These are phyloP conservation scores for Ochotona princeps DNA, from an alignment of 2,113 vertebrate species.

Conservation along the genomic window DNA sequence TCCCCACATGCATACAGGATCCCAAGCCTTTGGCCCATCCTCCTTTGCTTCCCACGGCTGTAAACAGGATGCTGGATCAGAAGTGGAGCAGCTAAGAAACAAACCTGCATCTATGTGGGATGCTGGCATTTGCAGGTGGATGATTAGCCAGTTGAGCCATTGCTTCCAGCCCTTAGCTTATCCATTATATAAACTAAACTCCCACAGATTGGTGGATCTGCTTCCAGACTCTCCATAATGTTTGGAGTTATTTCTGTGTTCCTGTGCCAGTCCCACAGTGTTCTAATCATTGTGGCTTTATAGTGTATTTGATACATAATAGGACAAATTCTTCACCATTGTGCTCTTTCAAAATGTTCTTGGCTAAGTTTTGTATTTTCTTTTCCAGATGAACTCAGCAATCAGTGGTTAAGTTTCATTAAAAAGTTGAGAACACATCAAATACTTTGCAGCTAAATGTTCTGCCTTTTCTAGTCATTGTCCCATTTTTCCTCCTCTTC, in stretches of 20 bases:
- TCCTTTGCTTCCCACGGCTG: too few relatives aligned
- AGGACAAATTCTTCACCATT: constrained; percentile 50
- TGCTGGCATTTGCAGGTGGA: too few relatives aligned
- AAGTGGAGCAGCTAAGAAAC: too few relatives aligned
- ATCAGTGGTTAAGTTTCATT: constrained; percentile 47
- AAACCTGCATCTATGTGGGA: too few relatives aligned
- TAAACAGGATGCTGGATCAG: too few relatives aligned
- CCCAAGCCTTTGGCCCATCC: too few relatives aligned
- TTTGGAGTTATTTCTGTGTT: constrained; percentile 10
- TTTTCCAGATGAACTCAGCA: constrained; percentile 70
- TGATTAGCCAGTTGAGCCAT: too few relatives aligned
- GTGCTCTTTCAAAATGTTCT: constrained; percentile 75
- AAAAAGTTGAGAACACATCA: constrained; percentile 57
- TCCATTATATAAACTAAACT: neutral
- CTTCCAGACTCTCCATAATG: constrained; percentile 9
- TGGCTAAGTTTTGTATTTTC: constrained; percentile 66
- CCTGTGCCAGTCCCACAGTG: constrained; percentile 37
- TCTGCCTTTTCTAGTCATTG: constrained; percentile 67
- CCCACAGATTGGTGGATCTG: neutral
- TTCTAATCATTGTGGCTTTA: constrained; percentile 66
- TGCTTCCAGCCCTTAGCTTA: neutral
- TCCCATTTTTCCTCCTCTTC: neutral
- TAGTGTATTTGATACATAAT: constrained; percentile 63
- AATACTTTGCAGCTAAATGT: constrained; percentile 65
- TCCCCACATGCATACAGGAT: too few relatives aligned